Percentiles rank a stretch among this genome's conserved stretches.
These are phyloP conservation scores for Hemibagrus guttatus DNA, from an alignment of 2,797 vertebrate genomes.

Conservation along the genomic window DNA sequence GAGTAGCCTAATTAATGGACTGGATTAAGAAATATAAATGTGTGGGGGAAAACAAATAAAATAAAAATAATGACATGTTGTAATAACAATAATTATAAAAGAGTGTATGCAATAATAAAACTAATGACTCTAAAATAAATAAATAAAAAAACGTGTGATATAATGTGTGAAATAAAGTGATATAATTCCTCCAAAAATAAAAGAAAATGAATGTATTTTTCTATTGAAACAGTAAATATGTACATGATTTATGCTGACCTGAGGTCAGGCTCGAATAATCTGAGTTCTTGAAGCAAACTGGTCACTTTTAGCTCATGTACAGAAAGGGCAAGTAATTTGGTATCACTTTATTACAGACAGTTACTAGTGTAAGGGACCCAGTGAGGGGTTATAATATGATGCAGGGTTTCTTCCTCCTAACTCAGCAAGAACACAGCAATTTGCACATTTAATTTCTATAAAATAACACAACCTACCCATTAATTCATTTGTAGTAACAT, in stretches of 20 bases:
- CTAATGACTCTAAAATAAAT: not conserved
- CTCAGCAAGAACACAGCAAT: not conserved
- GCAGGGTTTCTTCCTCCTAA: not conserved
- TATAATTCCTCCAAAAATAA: not conserved
- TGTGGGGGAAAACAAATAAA: not conserved
- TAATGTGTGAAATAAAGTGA: not conserved
- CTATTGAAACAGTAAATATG: not conserved
- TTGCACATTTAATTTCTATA: not conserved
- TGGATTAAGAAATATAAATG: not conserved
- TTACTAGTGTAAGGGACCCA: too few relatives aligned
- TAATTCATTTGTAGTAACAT: too few relatives aligned
- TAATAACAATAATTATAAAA: not conserved
- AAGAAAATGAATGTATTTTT: not conserved
- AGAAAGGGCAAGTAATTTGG: too few relatives aligned
- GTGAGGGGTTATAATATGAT: not conserved
- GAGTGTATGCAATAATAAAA: not conserved
- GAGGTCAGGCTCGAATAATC: not conserved
- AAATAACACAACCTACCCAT: too few relatives aligned
- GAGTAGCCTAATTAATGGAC: slow-evolving; percentile 4
- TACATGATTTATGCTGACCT: not conserved
- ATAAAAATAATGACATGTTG: not conserved
- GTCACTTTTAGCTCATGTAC: too few relatives aligned
- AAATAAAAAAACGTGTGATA: not conserved
- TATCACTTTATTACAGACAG: too few relatives aligned
- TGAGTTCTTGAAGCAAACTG: too few relatives aligned